Evolutionary conservation across 2,113 vertebrate genomes (phyloP), one percentile per base, ranked within the genome.

Genomic region (Clupea harengus): DNA sequence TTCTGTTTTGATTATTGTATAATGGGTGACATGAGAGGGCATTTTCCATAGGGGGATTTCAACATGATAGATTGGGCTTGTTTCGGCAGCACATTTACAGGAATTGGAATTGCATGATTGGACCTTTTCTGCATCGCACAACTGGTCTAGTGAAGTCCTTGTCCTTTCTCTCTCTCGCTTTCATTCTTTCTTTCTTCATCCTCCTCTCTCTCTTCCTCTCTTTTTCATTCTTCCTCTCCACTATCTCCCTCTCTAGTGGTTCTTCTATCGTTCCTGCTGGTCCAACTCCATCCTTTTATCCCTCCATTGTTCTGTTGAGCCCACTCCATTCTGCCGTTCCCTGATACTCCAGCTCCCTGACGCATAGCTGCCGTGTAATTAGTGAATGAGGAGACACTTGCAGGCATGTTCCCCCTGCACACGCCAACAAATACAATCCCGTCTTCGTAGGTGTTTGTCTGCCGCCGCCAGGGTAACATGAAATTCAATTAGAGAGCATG

Each of bases 401-500:
- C 39, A 15, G 25, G 0, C 72, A 78, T 15, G 32, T 78, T 78
- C 72, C 72, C 72, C 72, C 15, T 78, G 72, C 28, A 78, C 32
- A 32, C 11, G 10, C 25, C 13, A 78, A 78, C 28, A 32, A 88
- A 83, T 57, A 80, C 67, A 82, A 60, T n/a, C 83, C 13, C 20
- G 50, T 84, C 54, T 20, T 60, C 54, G 81, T 75, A 11, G 50
- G 45, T 67, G 64, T 84, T 84, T 85, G 39, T 47, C 78, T 84
- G 89, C 85, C 45, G 80, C 25, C 84, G 67, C 25, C 54, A 84
- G 50, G 84, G 60, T 64, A 82, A 81, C 81, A 22, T 81, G 86
- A 81, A 84, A 88, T 83, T 89, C 85, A 88, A 85, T 89, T 90
- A 87, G 72, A 25, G 52, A 50, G 75, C 75, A 57, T 64, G 83